A percentile compares a stretch with the other conserved stretches of the same genome.
Evolutionary conservation across 2,797 vertebrate species (phyloP).

Genomic region (Morelia viridis): DNA sequence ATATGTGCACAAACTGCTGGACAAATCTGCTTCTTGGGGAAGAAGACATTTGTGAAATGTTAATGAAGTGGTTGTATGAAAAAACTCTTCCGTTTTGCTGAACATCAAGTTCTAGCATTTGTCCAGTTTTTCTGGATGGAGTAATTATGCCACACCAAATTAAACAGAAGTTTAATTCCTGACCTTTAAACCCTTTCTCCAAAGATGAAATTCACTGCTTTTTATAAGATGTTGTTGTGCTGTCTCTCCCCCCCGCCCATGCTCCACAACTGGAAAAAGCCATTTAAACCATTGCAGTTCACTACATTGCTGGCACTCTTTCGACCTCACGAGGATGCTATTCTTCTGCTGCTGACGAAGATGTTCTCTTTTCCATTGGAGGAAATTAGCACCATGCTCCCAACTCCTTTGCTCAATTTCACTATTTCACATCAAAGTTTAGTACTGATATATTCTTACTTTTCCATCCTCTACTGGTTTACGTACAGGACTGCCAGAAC

Average conservation of each 20-base stretch:
- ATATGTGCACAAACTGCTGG: background rate
- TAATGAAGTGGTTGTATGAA: constrained; percentile 12
- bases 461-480: background rate
- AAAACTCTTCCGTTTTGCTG: constrained; percentile 16
- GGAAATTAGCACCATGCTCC: background rate
- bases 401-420: background rate
- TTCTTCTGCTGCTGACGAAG: background rate
- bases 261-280: background rate
- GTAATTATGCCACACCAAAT: background rate
- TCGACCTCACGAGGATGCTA: background rate
- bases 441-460: background rate
- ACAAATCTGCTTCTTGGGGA: constrained; percentile 4
- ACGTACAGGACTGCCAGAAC: background rate
- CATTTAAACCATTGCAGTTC: background rate
- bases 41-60: constrained; percentile 36
- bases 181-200: background rate
- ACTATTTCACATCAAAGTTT: background rate
- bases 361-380: background rate
- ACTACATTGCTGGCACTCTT: background rate
- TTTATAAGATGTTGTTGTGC: background rate
- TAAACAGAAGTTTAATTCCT: background rate
- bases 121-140: background rate
- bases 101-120: constrained; percentile 11
- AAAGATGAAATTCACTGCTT: background rate
- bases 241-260: background rate